Percentiles rank a stretch among this genome's conserved stretches.
Evolutionary conservation across 2,888 invertebrate genomes (phyloP).

Genomic region (Microctonus brassicae): DNA sequence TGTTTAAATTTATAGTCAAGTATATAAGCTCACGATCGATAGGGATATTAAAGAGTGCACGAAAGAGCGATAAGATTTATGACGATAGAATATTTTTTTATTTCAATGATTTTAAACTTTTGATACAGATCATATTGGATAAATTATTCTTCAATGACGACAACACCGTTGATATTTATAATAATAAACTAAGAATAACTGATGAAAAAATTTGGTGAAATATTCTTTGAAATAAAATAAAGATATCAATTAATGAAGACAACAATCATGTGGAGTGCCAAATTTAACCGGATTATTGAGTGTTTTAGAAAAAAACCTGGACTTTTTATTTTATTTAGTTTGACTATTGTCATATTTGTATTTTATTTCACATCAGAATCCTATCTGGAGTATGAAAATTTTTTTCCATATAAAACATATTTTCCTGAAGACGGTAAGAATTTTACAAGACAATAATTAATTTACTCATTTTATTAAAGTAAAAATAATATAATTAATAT

Average conservation of each 20-base stretch:
- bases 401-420: slow-evolving; percentile 46
- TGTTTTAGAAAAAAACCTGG: slow-evolving; percentile 56
- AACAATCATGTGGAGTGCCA: slow-evolving; percentile 46
- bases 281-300: slow-evolving; percentile 50
- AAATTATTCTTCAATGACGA: neutral
- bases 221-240: neutral
- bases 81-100: too few relatives aligned
- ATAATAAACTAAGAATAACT: neutral
- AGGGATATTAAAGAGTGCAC: too few relatives aligned
- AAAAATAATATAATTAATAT: too few relatives aligned
- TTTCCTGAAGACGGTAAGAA: slow-evolving; percentile 43
- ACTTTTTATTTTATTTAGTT: slow-evolving; percentile 56
- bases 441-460: too few relatives aligned
- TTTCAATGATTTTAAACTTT: neutral
- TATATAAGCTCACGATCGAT: too few relatives aligned
- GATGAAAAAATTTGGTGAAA: neutral
- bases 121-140: neutral
- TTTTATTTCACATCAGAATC: slow-evolving; percentile 56
- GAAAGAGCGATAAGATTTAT: too few relatives aligned
- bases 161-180: neutral
- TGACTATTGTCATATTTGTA: slow-evolving; percentile 54
- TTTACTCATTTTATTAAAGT: neutral
- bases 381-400: slow-evolving; percentile 50
- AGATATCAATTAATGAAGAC: neutral
- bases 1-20: too few relatives aligned